A percentile compares a stretch with the other conserved stretches of the same genome.
phyloP scores from a whole-genome alignment of 2,797 vertebrate genomes.

The Dryobates pubescens region DNA sequence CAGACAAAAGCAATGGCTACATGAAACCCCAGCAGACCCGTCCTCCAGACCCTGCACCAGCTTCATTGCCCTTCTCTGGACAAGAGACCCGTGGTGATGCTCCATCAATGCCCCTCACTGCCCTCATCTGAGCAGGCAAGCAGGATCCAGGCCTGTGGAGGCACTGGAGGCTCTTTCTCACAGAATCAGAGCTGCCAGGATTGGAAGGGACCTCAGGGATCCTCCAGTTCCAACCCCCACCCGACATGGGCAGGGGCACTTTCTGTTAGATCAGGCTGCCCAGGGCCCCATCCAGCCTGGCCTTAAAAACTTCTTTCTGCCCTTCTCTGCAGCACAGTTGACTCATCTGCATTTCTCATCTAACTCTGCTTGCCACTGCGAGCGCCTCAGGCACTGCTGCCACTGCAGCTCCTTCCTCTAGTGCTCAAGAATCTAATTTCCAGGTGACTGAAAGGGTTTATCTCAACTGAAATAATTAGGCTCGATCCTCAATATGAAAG shows the following conservation, averaged over 20 bases:
- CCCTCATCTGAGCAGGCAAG: neutral
- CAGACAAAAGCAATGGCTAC: neutral
- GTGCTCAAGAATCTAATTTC: slow-evolving; percentile 18
- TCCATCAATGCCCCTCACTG: neutral
- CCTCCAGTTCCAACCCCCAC: no score
- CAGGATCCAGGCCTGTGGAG: neutral
- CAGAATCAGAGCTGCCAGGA: no score
- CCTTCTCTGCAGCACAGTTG: neutral
- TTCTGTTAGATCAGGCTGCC: no score
- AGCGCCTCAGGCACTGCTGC: slow-evolving; percentile 30
- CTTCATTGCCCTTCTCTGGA: no score
- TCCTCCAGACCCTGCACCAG: no score
- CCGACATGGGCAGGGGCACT: no score
- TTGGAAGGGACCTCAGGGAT: no score
- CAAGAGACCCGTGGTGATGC: no score
- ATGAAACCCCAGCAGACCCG: neutral
- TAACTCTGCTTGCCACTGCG: neutral
- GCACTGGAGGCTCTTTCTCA: neutral
- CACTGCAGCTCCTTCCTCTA: neutral
- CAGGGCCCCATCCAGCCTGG: no score
- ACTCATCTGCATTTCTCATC: neutral
- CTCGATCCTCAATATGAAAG: neutral
- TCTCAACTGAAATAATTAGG: slow-evolving; percentile 16
- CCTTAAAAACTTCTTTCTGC: neutral
- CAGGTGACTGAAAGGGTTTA: neutral